Evolutionary conservation across 2,888 invertebrate genomes (phyloP).

Genomic region (Timema podura): DNA sequence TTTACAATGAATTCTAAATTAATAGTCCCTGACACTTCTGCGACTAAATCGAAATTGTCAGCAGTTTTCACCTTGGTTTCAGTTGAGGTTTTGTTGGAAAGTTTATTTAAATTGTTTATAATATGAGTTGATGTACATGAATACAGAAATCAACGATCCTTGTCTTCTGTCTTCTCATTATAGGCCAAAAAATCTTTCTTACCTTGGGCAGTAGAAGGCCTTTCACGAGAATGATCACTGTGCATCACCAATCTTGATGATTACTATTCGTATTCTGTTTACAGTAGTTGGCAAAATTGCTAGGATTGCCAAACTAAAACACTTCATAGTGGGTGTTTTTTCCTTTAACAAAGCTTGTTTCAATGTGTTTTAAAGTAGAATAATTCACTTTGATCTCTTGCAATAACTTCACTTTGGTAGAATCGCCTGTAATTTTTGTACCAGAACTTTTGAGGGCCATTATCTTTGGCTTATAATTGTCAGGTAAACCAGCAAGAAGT

Average conservation of each 20-base stretch:
- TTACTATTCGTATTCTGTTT: neutral
- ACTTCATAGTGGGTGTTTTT: neutral
- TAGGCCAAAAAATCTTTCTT: neutral
- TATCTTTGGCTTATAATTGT: constrained; percentile 4
- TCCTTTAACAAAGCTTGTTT: no score
- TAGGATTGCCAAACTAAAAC: neutral
- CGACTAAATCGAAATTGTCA: neutral
- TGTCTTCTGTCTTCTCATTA: neutral
- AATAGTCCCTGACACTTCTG: neutral
- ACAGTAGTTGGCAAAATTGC: neutral
- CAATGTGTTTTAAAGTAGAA: no score
- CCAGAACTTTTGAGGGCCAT: constrained; percentile 12
- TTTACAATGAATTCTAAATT: neutral
- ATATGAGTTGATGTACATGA: neutral
- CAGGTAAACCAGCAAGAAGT: neutral
- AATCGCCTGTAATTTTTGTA: neutral
- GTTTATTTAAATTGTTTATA: neutral
- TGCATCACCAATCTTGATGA: no score
- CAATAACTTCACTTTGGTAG: no score
- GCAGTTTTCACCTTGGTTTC: neutral
- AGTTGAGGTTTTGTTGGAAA: neutral
- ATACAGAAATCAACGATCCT: neutral
- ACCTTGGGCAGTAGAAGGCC: no score
- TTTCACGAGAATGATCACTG: no score
- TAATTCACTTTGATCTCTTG: no score